Evolutionary conservation across 2,888 invertebrate species (phyloP).

Genomic region (Drosophila helvetica): DNA sequence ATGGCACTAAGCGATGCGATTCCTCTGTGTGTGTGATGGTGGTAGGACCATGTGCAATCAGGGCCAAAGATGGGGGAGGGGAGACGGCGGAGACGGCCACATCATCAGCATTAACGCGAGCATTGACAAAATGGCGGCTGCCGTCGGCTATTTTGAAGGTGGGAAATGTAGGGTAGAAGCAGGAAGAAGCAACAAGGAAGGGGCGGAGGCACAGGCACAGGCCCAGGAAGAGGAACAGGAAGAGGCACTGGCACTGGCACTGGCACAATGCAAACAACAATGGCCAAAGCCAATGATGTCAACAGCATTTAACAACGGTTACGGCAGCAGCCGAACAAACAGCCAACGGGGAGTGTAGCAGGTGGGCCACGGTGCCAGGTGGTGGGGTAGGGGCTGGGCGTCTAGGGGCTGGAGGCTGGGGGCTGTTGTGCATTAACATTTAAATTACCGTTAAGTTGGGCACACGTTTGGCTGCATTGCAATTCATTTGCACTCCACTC

Average conservation of each 20-base stretch:
- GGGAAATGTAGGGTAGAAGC: background rate
- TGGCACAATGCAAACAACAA: conserved; percentile 31
- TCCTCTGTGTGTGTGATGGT: background rate
- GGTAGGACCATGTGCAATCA: conserved; percentile 16
- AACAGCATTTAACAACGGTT: conserved; percentile 58
- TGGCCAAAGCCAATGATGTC: conserved; percentile 53
- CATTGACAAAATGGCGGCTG: conserved; percentile 48
- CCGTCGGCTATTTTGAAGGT: conserved; percentile 40
- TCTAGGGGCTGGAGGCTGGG: background rate
- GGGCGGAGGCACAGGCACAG: background rate
- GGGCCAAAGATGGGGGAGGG: conserved; percentile 8
- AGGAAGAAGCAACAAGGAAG: background rate
- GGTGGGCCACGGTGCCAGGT: background rate
- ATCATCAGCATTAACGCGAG: conserved; percentile 50
- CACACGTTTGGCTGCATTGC: conserved; percentile 58
- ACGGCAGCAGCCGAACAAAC: conserved; percentile 29
- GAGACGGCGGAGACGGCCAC: conserved; percentile 31
- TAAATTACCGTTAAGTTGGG: conserved; percentile 64
- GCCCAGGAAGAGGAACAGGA: too few relatives aligned
- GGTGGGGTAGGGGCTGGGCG: background rate
- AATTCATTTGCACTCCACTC: conserved; percentile 52
- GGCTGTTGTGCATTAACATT: conserved; percentile 53
- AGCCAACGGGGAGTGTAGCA: conserved; percentile 19
- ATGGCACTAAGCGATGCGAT: conserved; percentile 30
- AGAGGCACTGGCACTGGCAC: too few relatives aligned